Evolutionary conservation across 2,113 vertebrate species (phyloP), one percentile per base, ranked within the genome.

Genomic region (Cyanocitta stelleri): DNA sequence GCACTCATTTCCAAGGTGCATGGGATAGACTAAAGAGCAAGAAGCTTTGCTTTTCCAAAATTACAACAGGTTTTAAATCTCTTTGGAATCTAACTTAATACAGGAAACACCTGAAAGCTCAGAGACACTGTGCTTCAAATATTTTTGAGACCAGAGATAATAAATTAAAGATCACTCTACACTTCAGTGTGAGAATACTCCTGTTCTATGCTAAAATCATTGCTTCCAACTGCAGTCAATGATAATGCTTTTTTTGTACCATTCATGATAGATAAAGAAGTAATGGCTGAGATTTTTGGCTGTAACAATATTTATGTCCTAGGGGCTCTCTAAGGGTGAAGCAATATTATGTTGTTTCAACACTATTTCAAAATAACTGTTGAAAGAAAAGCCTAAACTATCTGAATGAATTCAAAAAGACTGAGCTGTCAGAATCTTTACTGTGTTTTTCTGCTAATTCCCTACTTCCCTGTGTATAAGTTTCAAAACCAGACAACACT

Each of bases 11-110:
- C 26, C 51, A 90, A 66, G 21, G 22, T 77, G 55, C 29, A 9
- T 46, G 24, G 54, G 74, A 87, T 11, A 87, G 39, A 83, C 21
- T 85, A 96, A 94, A 95, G 94, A 96, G 88, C 84, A 97, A 95
- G 82, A 71, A 92, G 35, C 64, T 92, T 97, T 98, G 59, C 63
- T 97, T 96, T 86, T 79, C 35, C 48, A 76, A 90, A 97, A 95
- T 77, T 76, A 91, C 32, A 92, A 74, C 58, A 93, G 22, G 39
- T 72, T 97, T 90, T 54, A 88, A 87, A 83, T 96, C 64, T 97
- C 91, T 95, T 94, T 18, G 56, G 48, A 85, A 39, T 85, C 83
- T 95, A 61, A 64, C 39, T 89, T 87, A 87, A 92, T 91, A 56
- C 74, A 41, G 23, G 26, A 85, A 89, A 82, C 58, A 94, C 78